Conservation (phyloP, 2,888 invertebrate genomes). For the Limnephilus rhombicus region DNA sequence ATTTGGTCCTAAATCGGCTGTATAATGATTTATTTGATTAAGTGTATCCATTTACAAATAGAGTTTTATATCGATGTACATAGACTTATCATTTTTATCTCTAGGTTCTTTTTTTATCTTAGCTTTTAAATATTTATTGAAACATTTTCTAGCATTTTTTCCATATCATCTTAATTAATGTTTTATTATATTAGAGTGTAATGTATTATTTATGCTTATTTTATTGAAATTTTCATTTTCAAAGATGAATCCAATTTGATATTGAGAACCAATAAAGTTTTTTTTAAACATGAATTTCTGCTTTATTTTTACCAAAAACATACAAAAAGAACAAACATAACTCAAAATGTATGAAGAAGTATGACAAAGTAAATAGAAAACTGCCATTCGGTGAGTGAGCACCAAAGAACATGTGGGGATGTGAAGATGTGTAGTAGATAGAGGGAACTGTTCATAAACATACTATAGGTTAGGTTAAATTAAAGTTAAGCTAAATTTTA, state of each 20-base stretch:
- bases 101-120: slow-evolving; percentile 53
- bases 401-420: too few species aligned
- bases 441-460: too few species aligned
- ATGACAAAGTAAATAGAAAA: too few species aligned
- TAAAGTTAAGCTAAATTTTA: too few species aligned
- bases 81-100: slow-evolving; percentile 56
- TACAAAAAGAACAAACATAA: not conserved
- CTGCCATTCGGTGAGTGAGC: too few species aligned
- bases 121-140: slow-evolving; percentile 63
- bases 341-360: too few species aligned
- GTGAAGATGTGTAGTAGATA: too few species aligned
- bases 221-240: slow-evolving; percentile 53
- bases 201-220: slow-evolving; percentile 60
- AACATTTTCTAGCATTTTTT: slow-evolving; percentile 64
- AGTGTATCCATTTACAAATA: slow-evolving; percentile 54
- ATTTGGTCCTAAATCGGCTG: slow-evolving; percentile 26
- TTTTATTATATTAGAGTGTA: slow-evolving; percentile 53
- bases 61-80: slow-evolving; percentile 60
- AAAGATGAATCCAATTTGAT: slow-evolving; percentile 58
- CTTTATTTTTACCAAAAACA: not conserved
- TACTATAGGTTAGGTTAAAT: too few species aligned
- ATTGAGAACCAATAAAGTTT: slow-evolving; percentile 65
- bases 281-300: slow-evolving; percentile 51
- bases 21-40: slow-evolving; percentile 24
- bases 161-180: slow-evolving; percentile 63